A percentile compares a stretch with the other conserved stretches of the same genome.
These are phyloP conservation scores for Paragorgia papillata DNA, from an alignment of 92 coral and sea anemone genomes.

Conservation along the genomic window DNA sequence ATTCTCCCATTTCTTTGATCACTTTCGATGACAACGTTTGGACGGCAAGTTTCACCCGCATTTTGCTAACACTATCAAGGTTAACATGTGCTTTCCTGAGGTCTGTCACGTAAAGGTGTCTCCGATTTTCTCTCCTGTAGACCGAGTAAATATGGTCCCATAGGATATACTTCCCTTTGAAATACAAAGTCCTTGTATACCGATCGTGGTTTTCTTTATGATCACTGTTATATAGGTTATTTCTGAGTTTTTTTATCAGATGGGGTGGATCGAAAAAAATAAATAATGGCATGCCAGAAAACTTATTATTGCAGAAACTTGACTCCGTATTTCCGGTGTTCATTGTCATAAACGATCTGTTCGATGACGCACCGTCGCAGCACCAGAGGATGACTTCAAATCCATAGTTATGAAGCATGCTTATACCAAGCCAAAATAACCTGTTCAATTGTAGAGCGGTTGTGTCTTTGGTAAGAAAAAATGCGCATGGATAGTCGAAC, in stretches of 20 bases:
- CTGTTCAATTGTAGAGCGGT: constrained; percentile 21
- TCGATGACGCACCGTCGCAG: constrained; percentile 49
- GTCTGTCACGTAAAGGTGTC: constrained; percentile 39
- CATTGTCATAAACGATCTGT: constrained; percentile 30
- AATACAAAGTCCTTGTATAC: constrained; percentile 20
- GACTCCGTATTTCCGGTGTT: neutral
- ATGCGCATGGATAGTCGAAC: constrained; percentile 43
- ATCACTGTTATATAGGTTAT: constrained; percentile 29
- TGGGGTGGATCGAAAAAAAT: constrained; percentile 42
- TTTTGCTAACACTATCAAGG: constrained; percentile 44
- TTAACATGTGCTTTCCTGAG: constrained; percentile 36
- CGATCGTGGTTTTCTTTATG: constrained; percentile 32
- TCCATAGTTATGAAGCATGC: constrained; percentile 40
- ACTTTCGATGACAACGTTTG: constrained; percentile 41
- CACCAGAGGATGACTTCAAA: constrained; percentile 42
- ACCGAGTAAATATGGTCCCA: constrained; percentile 48
- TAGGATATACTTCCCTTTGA: constrained; percentile 19
- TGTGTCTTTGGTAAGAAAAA: constrained; percentile 29
- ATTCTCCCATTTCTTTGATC: constrained; percentile 44
- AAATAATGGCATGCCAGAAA: constrained; percentile 35
- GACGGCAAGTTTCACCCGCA: constrained; percentile 46
- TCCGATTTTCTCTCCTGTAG: constrained; percentile 5
- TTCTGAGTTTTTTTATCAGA: constrained; percentile 37
- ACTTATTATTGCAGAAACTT: constrained; percentile 5
- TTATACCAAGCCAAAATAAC: constrained; percentile 33